Evolutionary conservation across 1,140 invertebrate species (phyloP).

Genomic region (Calephelis nemesis): DNA sequence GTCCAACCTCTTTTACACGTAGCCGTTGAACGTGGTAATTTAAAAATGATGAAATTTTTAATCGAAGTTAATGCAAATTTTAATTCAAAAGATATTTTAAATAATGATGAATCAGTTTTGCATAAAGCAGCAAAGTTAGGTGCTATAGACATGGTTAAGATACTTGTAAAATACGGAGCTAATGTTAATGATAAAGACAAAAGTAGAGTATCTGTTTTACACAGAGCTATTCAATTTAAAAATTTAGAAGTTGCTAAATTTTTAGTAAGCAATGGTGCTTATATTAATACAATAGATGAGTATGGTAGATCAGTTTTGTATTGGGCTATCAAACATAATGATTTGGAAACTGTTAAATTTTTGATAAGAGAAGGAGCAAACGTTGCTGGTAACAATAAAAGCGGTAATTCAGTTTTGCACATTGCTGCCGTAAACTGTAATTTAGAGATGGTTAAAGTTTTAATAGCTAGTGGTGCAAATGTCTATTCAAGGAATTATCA

Average conservation of each 20-base stretch:
- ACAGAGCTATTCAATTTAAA: neutral
- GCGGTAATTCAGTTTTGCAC: neutral
- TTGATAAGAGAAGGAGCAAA: neutral
- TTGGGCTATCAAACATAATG: neutral
- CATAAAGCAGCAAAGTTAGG: neutral
- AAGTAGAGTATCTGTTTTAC: neutral
- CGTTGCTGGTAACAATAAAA: neutral
- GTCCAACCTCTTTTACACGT: neutral
- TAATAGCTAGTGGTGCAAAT: neutral
- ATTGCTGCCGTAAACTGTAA: neutral
- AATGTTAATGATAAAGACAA: slow-evolving; percentile 1
- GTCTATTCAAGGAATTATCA: neutral
- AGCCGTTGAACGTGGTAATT: neutral
- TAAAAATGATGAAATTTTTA: neutral
- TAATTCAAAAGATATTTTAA: neutral
- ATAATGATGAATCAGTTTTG: slow-evolving; percentile 1
- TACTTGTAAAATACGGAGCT: neutral
- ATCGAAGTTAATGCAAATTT: neutral
- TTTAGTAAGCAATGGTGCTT: neutral
- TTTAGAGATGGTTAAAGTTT: neutral
- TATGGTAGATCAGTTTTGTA: neutral
- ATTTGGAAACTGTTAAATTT: neutral
- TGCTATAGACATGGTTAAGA: neutral
- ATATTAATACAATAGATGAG: neutral
- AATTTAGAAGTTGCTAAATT: neutral